phyloP scores from a whole-genome alignment of 2,888 invertebrate species.

The Caenorhabditis doughertyi region DNA sequence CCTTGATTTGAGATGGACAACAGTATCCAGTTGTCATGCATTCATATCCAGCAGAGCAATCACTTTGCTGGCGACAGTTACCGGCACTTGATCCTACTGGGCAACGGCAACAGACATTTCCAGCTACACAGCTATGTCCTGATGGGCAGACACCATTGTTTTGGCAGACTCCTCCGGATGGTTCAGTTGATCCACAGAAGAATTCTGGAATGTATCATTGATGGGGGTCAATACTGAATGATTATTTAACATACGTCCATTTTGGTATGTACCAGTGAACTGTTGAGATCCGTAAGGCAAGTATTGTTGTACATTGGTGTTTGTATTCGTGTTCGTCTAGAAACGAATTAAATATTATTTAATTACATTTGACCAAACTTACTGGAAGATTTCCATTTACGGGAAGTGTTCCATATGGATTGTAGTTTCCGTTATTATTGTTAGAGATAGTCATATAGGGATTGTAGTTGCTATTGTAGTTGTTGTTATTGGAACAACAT shows the following conservation, averaged over 20 bases:
- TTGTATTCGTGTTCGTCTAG: constrained; percentile 14
- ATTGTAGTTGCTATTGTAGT: constrained; percentile 55
- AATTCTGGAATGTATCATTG: constrained; percentile 7
- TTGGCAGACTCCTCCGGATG: constrained; percentile 63
- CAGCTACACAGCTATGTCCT: constrained; percentile 65
- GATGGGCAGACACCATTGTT: constrained; percentile 66
- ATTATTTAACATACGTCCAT: constrained; percentile 42
- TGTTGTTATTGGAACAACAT: constrained; percentile 69
- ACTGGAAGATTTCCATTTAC: constrained; percentile 34
- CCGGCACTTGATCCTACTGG: constrained; percentile 68
- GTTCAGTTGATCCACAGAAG: constrained; percentile 63
- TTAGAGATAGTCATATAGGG: constrained; percentile 35
- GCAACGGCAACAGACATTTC: constrained; percentile 72
- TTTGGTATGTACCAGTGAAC: constrained; percentile 60
- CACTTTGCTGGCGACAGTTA: constrained; percentile 44
- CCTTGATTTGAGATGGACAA: constrained; percentile 47
- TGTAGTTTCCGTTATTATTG: constrained; percentile 16
- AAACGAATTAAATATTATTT: background rate
- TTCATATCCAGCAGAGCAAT: constrained; percentile 63
- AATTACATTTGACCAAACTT: background rate
- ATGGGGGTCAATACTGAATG: background rate
- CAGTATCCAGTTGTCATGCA: constrained; percentile 61
- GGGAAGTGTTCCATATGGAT: constrained; percentile 20
- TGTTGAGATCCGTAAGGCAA: constrained; percentile 44
- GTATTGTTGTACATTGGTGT: constrained; percentile 38